Evolutionary conservation across 2,888 invertebrate genomes (phyloP), one percentile per base, ranked within the genome.

Genomic region (Perithous albicinctus): DNA sequence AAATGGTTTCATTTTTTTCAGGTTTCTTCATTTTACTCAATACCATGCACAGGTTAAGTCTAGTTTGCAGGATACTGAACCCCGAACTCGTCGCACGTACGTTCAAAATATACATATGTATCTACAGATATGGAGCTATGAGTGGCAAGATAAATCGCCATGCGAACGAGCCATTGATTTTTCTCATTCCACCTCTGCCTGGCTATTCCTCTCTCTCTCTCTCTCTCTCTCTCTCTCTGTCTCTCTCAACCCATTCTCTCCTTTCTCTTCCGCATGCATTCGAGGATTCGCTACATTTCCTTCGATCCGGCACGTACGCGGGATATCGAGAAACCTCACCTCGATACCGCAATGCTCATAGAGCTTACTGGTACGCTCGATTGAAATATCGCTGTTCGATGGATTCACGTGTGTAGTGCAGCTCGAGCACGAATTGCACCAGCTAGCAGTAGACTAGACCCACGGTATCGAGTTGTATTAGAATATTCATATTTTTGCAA

Each of bases 261-360:
- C 18, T 20, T 69, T 35, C 48, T 38, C 29, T 32, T 73, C 67
- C 32, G 12, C 61, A 35, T 23, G 43, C 23, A 32, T 32, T 41
- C 81, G 79, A 83, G 87, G 87, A 89, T 88, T 88, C 77, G 69
- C 63, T 54, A 70, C 61, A 88, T 89, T 85, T 86, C 86, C 83
- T 86, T 87, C 74, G 48, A 78, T 75, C 77, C 51, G 64, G 26
- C 51, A 64, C 75, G 85, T 86, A 80, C 86, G 81, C 73, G 81
- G 73, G 81, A 81, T 67, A 78, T 79, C 67, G 73, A 73, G 48
- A 38, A 77, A 77, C 29, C 38, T 38, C 63, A 18, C 46, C 63
- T 12, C 32, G 76, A 76, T 76, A 76, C 76, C 76, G 59, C 67
- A 61, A 61, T 46, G 48, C 67, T 76, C 76, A 26, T 59, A 67